Percentiles rank a stretch among this genome's conserved stretches.
Conservation (phyloP, 2,888 invertebrate species). For the Koerneria pararmatus region DNA sequence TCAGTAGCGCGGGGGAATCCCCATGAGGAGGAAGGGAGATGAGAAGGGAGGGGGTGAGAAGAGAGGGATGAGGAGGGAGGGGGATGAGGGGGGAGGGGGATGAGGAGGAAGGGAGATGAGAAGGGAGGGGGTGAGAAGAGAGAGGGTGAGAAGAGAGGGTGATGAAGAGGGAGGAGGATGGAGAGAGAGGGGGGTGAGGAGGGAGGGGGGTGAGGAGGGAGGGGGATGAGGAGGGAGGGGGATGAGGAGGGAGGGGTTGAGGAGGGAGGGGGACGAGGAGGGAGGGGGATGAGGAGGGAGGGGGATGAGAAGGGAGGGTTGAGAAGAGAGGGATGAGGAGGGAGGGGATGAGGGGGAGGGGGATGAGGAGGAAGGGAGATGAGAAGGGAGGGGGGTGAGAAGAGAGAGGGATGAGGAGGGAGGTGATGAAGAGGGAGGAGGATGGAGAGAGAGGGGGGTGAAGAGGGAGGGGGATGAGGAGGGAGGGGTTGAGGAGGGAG, state of each 20-base stretch:
- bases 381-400: too few species aligned
- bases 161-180: not conserved
- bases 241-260: constrained; percentile 2
- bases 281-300: constrained; percentile 10
- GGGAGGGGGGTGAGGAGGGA: not conserved
- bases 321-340: not conserved
- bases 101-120: not conserved
- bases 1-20: not conserved
- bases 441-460: too few species aligned
- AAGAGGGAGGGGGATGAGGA: too few species aligned
- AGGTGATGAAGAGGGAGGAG: too few species aligned
- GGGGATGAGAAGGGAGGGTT: too few species aligned
- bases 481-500: too few species aligned
- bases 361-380: constrained; percentile 6
- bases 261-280: constrained; percentile 1
- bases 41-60: constrained; percentile 2
- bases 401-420: too few species aligned
- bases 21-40: not conserved
- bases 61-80: constrained; percentile 6
- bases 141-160: not conserved
- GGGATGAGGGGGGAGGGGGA: not conserved
- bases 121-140: not conserved
- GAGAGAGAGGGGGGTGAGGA: not conserved
- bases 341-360: constrained; percentile 2
- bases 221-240: constrained; percentile 4